Evolutionary conservation across 1,140 invertebrate genomes (phyloP), one percentile per base, ranked within the genome.

Genomic region (Hyles euphorbiae): DNA sequence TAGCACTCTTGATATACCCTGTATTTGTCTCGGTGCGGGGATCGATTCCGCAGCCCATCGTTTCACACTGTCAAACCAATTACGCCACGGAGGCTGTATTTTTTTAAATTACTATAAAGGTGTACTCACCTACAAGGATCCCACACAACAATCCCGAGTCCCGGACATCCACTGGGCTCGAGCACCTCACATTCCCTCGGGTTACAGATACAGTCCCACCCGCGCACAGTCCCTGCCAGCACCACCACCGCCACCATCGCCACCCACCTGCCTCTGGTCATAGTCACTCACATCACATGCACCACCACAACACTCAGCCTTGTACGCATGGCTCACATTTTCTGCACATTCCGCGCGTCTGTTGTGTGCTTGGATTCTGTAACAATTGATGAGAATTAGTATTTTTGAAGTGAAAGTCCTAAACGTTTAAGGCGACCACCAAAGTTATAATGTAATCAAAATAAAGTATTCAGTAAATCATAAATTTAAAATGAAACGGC

Each of bases 131-230:
- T 90, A 90, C 91, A 92, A 54, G 91, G 90, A 78, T 92, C 91
- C 91, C 91, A 92, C 11, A 92, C 91, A 10, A 92, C 88, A 62
- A 91, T 88, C 53, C 91, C 91, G 54, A 91, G 74, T 5, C 91
- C 91, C 6, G 91, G 91, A 70, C 91, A 92, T 9, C 91, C 91
- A 53, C 90, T 90, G 2, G 91, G 90, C 77, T 91, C 90, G 68
- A 92, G 67, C 58, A 87, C 87, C 74, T 92, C 91, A 66, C 91
- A 92, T 74, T 92, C 91, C 61, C 89, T 81, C 44, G 87, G 90
- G 68, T 91, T 90, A 80, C 91, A 92, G 51, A 92, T 88, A 70
- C 91, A 92, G 70, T 89, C 80, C 85, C 84, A 89, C 47, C 80
- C 81, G 50, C 80, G 65, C 63, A 79, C 80, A 49, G 67, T 72